Evolutionary conservation across 2,113 vertebrate genomes (phyloP).

Genomic region (Pipa parva): DNA sequence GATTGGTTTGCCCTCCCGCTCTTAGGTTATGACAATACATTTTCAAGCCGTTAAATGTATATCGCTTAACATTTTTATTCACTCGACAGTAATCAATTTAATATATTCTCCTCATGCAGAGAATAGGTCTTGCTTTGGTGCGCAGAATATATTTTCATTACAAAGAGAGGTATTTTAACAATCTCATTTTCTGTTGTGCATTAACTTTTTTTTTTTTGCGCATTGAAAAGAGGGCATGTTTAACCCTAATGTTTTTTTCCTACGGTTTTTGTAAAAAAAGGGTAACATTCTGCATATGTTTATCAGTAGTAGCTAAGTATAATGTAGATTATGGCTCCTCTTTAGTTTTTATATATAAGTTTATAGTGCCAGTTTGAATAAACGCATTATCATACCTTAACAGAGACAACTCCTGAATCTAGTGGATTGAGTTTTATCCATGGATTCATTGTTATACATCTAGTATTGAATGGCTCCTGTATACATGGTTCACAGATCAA

Average conservation of each 20-base stretch:
- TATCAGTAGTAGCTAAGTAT: too few species aligned
- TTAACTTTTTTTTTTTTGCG: constrained; percentile 28
- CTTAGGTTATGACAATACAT: constrained; percentile 35
- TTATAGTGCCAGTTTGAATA: too few species aligned
- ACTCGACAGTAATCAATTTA: constrained; percentile 42
- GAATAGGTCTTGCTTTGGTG: constrained; percentile 41
- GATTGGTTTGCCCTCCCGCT: background rate
- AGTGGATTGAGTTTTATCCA: too few species aligned
- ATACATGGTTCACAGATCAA: too few species aligned
- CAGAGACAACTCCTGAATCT: too few species aligned
- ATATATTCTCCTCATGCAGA: constrained; percentile 41
- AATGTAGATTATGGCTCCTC: too few species aligned
- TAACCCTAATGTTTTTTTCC: constrained; percentile 9
- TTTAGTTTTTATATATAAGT: too few species aligned
- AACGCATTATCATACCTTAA: too few species aligned
- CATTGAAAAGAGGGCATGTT: constrained; percentile 18
- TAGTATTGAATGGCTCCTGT: too few species aligned
- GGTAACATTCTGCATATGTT: background rate
- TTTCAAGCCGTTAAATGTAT: constrained; percentile 33
- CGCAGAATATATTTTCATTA: constrained; percentile 44
- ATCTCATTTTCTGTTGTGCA: constrained; percentile 35
- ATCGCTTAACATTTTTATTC: constrained; percentile 42
- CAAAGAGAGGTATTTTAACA: constrained; percentile 41
- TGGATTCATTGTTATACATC: too few species aligned
- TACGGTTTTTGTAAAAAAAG: background rate